phyloP scores from a whole-genome alignment of 2,888 invertebrate genomes.

The Rhagonycha fulva region DNA sequence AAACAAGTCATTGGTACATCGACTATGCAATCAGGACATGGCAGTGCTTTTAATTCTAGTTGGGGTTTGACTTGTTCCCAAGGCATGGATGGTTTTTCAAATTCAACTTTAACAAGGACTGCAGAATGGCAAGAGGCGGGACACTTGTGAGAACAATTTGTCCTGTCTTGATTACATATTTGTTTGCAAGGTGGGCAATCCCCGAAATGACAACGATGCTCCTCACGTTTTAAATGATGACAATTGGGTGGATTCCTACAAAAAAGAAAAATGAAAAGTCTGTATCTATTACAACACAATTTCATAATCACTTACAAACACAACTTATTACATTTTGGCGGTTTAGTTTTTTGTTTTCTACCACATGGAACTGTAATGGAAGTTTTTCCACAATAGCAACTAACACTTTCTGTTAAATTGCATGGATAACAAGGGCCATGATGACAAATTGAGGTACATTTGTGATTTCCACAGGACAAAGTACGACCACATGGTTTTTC shows the following conservation, averaged over 20 bases:
- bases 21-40: slow-evolving; percentile 74
- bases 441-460: slow-evolving; percentile 81
- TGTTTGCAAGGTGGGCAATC: slow-evolving; percentile 83
- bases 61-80: slow-evolving; percentile 62
- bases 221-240: slow-evolving; percentile 75
- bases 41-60: slow-evolving; percentile 59
- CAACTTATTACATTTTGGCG: slow-evolving; percentile 74
- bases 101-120: slow-evolving; percentile 65
- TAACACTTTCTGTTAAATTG: slow-evolving; percentile 68
- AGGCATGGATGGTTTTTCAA: slow-evolving; percentile 65
- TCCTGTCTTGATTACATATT: slow-evolving; percentile 65
- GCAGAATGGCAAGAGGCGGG: slow-evolving; percentile 75
- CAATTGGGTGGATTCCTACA: slow-evolving; percentile 75
- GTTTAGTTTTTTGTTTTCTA: slow-evolving; percentile 72
- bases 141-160: slow-evolving; percentile 72
- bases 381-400: slow-evolving; percentile 83
- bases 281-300: neutral
- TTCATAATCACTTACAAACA: slow-evolving; percentile 64
- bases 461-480: slow-evolving; percentile 85
- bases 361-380: slow-evolving; percentile 85
- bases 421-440: slow-evolving; percentile 86
- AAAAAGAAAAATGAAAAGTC: neutral
- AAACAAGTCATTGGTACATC: slow-evolving; percentile 74
- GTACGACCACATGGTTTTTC: slow-evolving; percentile 84
- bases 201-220: slow-evolving; percentile 82